Evolutionary conservation across 2,888 invertebrate species (phyloP), one percentile per base, ranked within the genome.

Genomic region (Ischnura elegans): DNA sequence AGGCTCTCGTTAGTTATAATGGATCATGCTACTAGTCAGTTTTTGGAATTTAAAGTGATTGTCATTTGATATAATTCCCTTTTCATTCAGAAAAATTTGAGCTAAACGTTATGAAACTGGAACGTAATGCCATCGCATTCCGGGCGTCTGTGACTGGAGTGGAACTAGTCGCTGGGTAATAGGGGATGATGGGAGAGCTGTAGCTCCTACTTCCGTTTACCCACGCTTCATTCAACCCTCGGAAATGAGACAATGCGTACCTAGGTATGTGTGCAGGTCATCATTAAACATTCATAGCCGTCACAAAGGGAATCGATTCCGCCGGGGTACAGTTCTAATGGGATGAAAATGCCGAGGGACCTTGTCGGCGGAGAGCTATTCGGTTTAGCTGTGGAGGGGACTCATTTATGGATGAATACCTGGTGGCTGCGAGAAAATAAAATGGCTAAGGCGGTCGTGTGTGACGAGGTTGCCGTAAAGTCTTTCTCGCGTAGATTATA

Each of bases 221-320:
- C 90, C 45, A 61, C 16, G 42, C 29, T 87, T 87, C 87, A 90
- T 90, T 61, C 61, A 6, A 16, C 90, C 4, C n/a, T 90, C 43
- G 21, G 86, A 43, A 8, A 51, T n/a, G 76, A 16, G 25, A 76
- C n/a, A n/a, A 10, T 76, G 76, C 36, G 76, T 36, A 16, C 29
- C n/a, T 61, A 1, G 16, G 51, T 2, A 51, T 51, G n/a, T 87
- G 47, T 36, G 36, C 8, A 3, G 61, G 90, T 43, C 61, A 90
- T 61, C 42, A 43, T 43, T 90, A 21, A 76, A 43, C 42, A 42
- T 43, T 47, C 61, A 61, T 61, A 43, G n/a, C 43, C 76, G 76
- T 0, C 29, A 45, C 45, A 61, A 66, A 21, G 61, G 16, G 16
- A 66, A 90, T 90, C 90, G 90, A 90, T 90, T 61, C 61, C 36